Base-by-base conservation (phyloP, 2,113 vertebrate genomes). In the Callocephalon fimbriatum region DNA sequence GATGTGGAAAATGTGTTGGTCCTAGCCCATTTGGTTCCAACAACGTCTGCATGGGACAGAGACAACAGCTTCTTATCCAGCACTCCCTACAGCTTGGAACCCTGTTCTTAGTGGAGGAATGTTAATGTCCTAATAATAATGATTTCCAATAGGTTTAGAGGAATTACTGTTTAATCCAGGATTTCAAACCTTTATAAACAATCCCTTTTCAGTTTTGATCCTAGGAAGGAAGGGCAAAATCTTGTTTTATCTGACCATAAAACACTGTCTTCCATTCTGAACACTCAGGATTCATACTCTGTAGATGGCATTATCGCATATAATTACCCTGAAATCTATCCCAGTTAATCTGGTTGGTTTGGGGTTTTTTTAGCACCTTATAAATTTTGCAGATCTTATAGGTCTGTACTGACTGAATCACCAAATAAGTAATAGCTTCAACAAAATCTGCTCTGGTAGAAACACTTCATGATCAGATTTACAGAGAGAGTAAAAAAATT, bases 401-500 rank as follows among this genome's bases (percentile, higher is more conserved):
- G 51, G 65, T 79, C 35, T 78, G 65, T 56, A 67, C 59, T 83
- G 71, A 44, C n/a, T 32, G 75, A 95, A 88, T 65, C 48, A 29
- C 47, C 47, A 50, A 31, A n/a, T 93, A 97, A 95, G 48, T 96
- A 93, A 96, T 47, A 92, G 83, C 89, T 84, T 93, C 85, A 82
- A 50, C 91, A 90, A 95, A 87, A 96, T 91, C 88, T 95, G 66
- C 88, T 94, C 58, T 83, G 53, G 77, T 94, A 50, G 83, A 93
- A 96, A 56, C 72, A 80, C 58, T 94, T 92, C 70, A 62, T 56
- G 72, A 88, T 86, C 40, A 77, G 82, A 97, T 96, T 96, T 95
- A 97, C 62, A 7, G 40, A 96, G 95, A 66, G 88, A 96, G 91
- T 91, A 59, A 81, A 93, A 93, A 86, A 89, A 84, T 92, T 94